Conservation (phyloP, 2,113 vertebrate species). For the Rhegmatorhina hoffmannsi region DNA sequence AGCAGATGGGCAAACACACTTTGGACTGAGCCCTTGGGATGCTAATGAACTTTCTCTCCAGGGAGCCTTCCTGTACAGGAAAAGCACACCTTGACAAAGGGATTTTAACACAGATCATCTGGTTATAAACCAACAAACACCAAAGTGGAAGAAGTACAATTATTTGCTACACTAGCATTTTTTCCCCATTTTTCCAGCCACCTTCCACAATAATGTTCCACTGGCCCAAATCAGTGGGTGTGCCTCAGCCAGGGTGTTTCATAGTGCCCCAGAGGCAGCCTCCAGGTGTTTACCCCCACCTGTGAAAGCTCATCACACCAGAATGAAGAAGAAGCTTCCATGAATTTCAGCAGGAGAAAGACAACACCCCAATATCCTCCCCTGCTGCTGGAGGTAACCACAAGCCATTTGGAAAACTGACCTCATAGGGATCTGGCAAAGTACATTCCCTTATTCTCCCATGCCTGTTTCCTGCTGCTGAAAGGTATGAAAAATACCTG, state of each 20-base stretch:
- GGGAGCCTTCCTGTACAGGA: constrained; percentile 12
- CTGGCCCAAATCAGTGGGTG: background rate
- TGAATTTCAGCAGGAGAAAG: background rate
- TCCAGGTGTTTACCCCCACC: background rate
- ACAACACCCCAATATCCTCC: background rate
- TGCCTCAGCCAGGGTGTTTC: background rate
- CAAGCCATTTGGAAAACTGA: background rate
- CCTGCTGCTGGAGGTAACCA: background rate
- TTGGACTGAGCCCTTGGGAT: background rate
- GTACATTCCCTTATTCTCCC: background rate
- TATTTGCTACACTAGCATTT: background rate
- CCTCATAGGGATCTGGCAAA: background rate
- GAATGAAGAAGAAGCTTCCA: background rate
- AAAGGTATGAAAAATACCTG: background rate
- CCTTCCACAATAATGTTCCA: background rate
- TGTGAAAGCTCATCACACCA: background rate
- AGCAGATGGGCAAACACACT: constrained; percentile 21
- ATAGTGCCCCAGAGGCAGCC: background rate
- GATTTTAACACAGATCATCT: background rate
- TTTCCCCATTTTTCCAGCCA: background rate
- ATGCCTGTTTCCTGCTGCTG: background rate
- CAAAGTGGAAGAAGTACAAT: background rate
- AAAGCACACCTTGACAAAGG: background rate
- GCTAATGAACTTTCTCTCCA: constrained; percentile 30
- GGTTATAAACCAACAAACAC: background rate